These are phyloP conservation scores for Regulus satrapa DNA, from an alignment of 2,113 vertebrate species.

Conservation along the genomic window DNA sequence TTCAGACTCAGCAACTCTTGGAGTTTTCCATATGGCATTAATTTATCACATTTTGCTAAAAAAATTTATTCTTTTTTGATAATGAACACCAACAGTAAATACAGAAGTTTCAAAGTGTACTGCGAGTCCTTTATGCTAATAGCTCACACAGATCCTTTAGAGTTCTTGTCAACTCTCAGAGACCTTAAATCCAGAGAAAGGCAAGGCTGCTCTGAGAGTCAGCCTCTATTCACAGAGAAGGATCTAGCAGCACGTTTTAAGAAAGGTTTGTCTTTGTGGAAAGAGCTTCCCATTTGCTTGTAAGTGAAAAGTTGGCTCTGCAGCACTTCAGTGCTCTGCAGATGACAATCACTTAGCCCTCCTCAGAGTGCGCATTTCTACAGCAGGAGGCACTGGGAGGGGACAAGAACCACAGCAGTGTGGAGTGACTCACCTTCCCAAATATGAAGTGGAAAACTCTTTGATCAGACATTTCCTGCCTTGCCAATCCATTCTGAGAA, in stretches of 20 bases:
- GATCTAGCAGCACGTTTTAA: neutral
- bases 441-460: conserved; percentile 61
- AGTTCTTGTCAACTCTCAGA: conserved; percentile 24
- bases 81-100: neutral
- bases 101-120: neutral
- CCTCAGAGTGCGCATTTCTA: neutral
- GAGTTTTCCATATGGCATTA: neutral
- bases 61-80: neutral
- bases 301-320: conserved; percentile 11
- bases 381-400: conserved; percentile 44
- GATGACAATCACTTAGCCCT: conserved; percentile 10
- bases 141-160: neutral
- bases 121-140: neutral
- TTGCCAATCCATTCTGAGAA: conserved; percentile 53
- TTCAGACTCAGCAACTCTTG: neutral
- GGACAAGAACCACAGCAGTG: conserved; percentile 31
- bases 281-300: conserved; percentile 23
- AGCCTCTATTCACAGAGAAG: conserved; percentile 4
- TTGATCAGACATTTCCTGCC: conserved; percentile 69
- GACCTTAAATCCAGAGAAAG: conserved; percentile 2
- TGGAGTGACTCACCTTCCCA: conserved; percentile 49
- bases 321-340: conserved; percentile 10
- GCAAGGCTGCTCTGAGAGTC: neutral
- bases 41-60: neutral
- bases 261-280: neutral